Conservation (phyloP, 2,888 invertebrate species). For the Clusia tigrina region DNA sequence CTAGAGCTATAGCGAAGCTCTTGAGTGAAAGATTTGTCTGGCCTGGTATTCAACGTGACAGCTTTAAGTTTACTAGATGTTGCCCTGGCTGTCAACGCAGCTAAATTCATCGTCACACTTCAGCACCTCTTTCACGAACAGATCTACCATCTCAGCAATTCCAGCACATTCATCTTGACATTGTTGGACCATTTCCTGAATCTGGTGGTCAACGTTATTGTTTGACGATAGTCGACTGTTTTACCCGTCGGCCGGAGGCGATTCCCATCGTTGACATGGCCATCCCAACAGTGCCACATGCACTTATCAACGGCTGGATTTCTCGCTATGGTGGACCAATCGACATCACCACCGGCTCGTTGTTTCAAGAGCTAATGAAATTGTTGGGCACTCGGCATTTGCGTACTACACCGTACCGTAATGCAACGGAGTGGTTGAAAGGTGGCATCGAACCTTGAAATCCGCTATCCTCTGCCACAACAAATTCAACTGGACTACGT, state of each 20-base stretch:
- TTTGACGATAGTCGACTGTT: slow-evolving; percentile 19
- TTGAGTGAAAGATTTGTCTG: neutral
- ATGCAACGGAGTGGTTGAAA: slow-evolving; percentile 20
- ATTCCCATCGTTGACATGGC: neutral
- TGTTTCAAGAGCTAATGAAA: slow-evolving; percentile 20
- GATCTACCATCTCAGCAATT: too few relatives aligned
- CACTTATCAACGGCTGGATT: slow-evolving; percentile 23
- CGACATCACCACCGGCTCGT: slow-evolving; percentile 21
- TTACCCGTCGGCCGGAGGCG: slow-evolving; percentile 17
- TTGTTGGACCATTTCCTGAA: slow-evolving; percentile 11
- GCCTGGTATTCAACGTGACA: too few relatives aligned
- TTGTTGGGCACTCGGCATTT: slow-evolving; percentile 12
- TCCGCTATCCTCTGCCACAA: slow-evolving; percentile 21
- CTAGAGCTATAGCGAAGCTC: neutral
- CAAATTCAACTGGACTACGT: slow-evolving; percentile 19
- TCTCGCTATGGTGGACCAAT: slow-evolving; percentile 28
- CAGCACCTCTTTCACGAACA: neutral
- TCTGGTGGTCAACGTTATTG: slow-evolving; percentile 1
- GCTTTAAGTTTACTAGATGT: neutral
- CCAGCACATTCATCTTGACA: slow-evolving; percentile 15
- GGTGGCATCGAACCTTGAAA: slow-evolving; percentile 20
- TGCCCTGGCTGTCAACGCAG: neutral
- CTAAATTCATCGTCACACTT: neutral
- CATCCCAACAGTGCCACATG: neutral
- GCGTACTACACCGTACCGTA: slow-evolving; percentile 20